Evolutionary conservation across 2,113 vertebrate genomes (phyloP), one percentile per base, ranked within the genome.

Genomic region (Silurus glanis): DNA sequence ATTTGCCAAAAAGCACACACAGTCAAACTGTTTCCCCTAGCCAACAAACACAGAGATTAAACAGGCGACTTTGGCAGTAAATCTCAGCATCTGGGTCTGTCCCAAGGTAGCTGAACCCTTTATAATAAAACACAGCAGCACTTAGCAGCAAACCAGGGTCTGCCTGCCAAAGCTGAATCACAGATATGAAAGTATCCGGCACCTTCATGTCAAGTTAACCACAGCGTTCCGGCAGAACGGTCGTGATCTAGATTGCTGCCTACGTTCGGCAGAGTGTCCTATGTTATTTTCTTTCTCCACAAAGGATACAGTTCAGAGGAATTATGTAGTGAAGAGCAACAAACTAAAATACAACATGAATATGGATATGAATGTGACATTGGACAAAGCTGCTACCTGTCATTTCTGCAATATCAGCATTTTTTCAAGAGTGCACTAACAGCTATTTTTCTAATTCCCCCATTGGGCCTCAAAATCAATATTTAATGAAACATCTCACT

Each of bases 81-180:
- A 85, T 82, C 72, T 55, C 64, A 14, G 19, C 47, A 82, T 62
- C 72, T 79, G 76, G 28, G 23, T 51, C 79, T 82, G 58, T 61
- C 85, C 64, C 21, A 74, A 86, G 82, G 83, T 87, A 89, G 17
- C 56, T 67, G 86, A 45, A 85, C 49, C 85, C 49, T 67, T 83
- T 72, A 79, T 78, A 82, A 49, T 85, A 84, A 67, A 87, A 64
- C 81, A 81, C 84, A 88, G 62, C 72, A 59, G 80, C 88, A 89
- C 83, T 89, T 83, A 84, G 76, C 49, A 86, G 80, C 76, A 5
- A 86, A 90, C 76, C 67, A 82, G 76, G 81, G 79, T 88, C 90
- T 91, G 91, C 84, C 91, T 88, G 62, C 82, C 85, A 66, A 0
- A 89, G 91, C 91, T 89, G 87, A 92, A 91, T 86, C 86, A 85